Evolutionary conservation across 2,113 vertebrate genomes (phyloP), one percentile per base, ranked within the genome.

Genomic region (Calidris pugnax): DNA sequence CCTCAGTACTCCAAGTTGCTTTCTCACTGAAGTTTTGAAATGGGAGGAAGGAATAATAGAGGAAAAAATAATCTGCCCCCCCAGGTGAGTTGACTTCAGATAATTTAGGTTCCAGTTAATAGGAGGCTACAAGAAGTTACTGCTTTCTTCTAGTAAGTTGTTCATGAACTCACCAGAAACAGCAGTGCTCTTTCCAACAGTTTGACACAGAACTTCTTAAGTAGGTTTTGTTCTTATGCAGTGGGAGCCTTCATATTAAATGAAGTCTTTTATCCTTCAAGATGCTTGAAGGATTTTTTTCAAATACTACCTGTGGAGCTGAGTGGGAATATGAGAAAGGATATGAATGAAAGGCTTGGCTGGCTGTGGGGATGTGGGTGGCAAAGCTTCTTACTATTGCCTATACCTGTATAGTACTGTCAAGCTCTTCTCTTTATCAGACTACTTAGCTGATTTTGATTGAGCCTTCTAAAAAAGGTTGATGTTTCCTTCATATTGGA

Each of bases 261-360:
- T 90, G 48, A 37, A 75, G 39, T 75, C 43, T 85, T 94, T 82
- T 90, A 75, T 90, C 56, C 77, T 21, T 94, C 76, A 85, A 35
- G 35, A 68, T 87, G 53, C 45, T 63, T 68, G n/a, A 39, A 89
- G 72, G 73, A 32, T 75, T 90, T 93, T 93, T 55, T 94, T 92
- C 5, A 1, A 82, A n/a, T 55, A 45, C 88, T 92, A 56, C 51
- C 79, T 89, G 50, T 89, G 35, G 53, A 39, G 43, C 51, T 92
- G 69, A 87, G 84, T 95, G 53, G 69, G 85, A 85, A 88, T 78
- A 57, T 93, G 35, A 78, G 56, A 89, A 91, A 76, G 66, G 32
- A 48, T 73, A 30, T 76, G 86, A 97, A 97, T 92, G 90, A 72
- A 90, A 78, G 48, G 21, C 45, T 90, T 93, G 63, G 8, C 76